These are phyloP conservation scores for Panthera leo DNA, from an alignment of 2,113 vertebrate species.

Conservation along the genomic window DNA sequence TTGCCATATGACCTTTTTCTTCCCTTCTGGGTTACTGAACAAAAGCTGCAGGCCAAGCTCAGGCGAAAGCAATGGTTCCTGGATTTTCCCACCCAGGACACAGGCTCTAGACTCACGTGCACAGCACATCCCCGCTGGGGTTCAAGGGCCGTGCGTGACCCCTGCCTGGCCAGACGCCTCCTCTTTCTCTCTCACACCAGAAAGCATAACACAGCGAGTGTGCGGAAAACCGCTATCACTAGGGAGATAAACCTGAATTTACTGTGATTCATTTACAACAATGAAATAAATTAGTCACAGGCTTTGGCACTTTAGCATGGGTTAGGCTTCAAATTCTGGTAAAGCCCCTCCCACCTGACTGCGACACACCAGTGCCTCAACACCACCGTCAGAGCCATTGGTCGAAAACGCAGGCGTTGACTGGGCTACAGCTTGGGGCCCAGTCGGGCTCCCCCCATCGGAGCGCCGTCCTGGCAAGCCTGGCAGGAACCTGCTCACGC, in stretches of 20 bases:
- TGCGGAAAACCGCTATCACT: background rate
- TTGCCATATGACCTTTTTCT: background rate
- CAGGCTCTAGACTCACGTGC: background rate
- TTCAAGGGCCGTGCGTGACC: background rate
- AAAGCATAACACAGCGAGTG: background rate
- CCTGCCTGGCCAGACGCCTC: background rate
- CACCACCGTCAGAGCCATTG: background rate
- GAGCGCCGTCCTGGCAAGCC: background rate
- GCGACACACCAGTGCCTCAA: background rate
- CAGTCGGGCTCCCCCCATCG: background rate
- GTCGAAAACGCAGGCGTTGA: background rate
- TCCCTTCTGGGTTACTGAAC: background rate
- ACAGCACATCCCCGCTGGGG: background rate
- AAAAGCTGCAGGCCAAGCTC: rapidly evolving
- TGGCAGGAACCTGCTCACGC: rapidly evolving
- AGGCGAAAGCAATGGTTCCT: background rate
- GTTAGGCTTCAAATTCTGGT: background rate
- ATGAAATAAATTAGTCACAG: background rate
- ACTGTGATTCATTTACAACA: background rate
- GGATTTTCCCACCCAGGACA: background rate
- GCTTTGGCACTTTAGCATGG: background rate
- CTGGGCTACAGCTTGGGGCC: background rate
- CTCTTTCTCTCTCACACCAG: background rate
- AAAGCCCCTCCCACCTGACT: background rate
- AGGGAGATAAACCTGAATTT: background rate